Evolutionary conservation across 2,888 invertebrate species (phyloP), one percentile per base, ranked within the genome.

Genomic region (Nesidiocoris tenuis): DNA sequence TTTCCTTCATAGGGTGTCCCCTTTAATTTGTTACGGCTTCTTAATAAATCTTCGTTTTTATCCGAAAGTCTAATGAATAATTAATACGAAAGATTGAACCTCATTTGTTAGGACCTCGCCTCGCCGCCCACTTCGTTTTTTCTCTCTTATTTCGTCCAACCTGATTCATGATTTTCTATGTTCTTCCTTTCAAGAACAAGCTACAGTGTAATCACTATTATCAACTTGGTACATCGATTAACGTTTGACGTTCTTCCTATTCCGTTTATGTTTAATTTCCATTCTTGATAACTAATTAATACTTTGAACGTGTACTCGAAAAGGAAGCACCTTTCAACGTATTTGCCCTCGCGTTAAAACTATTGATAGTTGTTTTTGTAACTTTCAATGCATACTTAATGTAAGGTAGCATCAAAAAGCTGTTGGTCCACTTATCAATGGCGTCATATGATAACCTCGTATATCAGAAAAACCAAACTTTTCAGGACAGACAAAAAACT

Each of bases 81-180:
- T 65, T 65, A 65, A 65, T 65, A 65, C 25, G 65, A 65, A 24
- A 39, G 39, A 65, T 65, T 65, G 65, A 65, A 65, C 65, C 65
- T 65, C 65, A 39, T 65, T 65, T 65, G 25, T 65, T 65, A 65
- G 25, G 19, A 39, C 39, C 65, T 19, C 24, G 39, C 39, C 65
- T 65, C 17, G 25, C 39, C 39, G 39, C 39, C 39, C 39, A 39
- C 39, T 39, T 39, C 39, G 5, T 39, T 7, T 39, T 39, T 39
- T 39, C 12, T 39, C 39, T 12, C 3, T 39, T 12, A 39, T 39
- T 39, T 39, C 12, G 39, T 7, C 5, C 39, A 12, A 39, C 5
- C 12, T 12, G 39, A 39, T 12, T 39, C n/a, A n/a, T 39, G 39
- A 3, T 39, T 39, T 39, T 12, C 39, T 39, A 12, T 39, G 39